Conservation (phyloP, 1,140 invertebrate genomes). For the Brachystomella parvula region DNA sequence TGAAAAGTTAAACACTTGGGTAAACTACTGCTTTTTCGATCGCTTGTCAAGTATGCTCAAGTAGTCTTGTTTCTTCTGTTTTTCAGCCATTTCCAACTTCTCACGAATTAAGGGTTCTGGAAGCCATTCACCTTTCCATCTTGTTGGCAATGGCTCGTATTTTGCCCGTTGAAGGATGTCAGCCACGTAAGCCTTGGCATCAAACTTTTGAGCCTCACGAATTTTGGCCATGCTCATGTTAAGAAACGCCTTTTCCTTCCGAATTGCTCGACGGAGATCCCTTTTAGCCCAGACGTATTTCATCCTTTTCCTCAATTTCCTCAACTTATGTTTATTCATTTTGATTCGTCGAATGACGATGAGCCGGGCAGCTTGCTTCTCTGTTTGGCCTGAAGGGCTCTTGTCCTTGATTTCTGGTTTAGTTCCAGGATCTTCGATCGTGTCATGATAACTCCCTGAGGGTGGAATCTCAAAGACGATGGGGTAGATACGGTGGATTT, state of each 20-base stretch:
- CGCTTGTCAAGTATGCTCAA: background rate
- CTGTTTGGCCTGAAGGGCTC: background rate
- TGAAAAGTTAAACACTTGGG: too few species aligned
- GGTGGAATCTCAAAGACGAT: too few species aligned
- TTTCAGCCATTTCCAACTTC: slow-evolving; percentile 38
- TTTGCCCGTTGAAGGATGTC: slow-evolving; percentile 55
- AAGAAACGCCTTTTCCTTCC: slow-evolving; percentile 69
- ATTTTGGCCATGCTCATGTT: slow-evolving; percentile 58
- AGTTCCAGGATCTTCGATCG: background rate
- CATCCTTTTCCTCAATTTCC: slow-evolving; percentile 68
- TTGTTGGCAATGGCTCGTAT: slow-evolving; percentile 53
- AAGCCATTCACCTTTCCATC: slow-evolving; percentile 56
- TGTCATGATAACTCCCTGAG: too few species aligned
- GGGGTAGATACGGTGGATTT: too few species aligned
- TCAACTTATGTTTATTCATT: slow-evolving; percentile 77
- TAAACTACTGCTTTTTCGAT: too few species aligned
- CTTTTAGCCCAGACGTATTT: slow-evolving; percentile 61
- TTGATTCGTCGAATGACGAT: slow-evolving; percentile 70
- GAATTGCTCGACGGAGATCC: slow-evolving; percentile 56
- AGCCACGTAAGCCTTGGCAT: slow-evolving; percentile 60
- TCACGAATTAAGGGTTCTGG: slow-evolving; percentile 56
- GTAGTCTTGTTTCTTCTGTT: background rate
- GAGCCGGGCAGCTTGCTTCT: slow-evolving; percentile 61
- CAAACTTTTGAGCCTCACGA: slow-evolving; percentile 63
- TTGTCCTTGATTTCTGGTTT: background rate